Conservation (phyloP, 2,113 vertebrate species). For the Engystomops pustulosus region DNA sequence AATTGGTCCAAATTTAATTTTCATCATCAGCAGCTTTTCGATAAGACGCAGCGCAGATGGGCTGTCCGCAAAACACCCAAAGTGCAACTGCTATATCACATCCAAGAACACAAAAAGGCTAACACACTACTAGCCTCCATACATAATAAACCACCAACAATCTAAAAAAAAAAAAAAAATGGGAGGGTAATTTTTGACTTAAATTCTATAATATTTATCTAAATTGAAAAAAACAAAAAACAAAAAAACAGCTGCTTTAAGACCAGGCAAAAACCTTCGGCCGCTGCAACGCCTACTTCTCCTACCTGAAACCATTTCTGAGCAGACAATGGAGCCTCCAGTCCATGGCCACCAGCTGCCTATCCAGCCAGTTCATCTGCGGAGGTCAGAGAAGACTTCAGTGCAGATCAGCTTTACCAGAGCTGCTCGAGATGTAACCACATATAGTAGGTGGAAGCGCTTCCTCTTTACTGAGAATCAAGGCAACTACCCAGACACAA, state of each 20-base stretch:
- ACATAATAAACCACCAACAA: too few relatives aligned
- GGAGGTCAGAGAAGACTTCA: conserved; percentile 39
- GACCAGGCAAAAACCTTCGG: too few relatives aligned
- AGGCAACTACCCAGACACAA: conserved; percentile 31
- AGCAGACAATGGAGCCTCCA: conserved; percentile 50
- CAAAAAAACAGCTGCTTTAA: too few relatives aligned
- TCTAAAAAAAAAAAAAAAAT: too few relatives aligned
- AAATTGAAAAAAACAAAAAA: too few relatives aligned
- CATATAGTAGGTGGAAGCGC: conserved; percentile 38
- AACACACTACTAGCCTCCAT: background rate
- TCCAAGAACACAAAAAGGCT: background rate
- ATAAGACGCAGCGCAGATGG: too few relatives aligned
- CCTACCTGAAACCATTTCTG: conserved; percentile 49
- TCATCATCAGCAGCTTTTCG: too few relatives aligned
- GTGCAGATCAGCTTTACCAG: conserved; percentile 46
- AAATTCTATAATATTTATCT: too few relatives aligned
- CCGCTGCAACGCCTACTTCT: background rate
- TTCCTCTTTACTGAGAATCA: conserved; percentile 54
- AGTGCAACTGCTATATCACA: background rate
- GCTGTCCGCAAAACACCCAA: too few relatives aligned
- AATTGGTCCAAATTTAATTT: too few relatives aligned
- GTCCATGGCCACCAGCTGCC: background rate
- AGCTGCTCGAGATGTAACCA: conserved; percentile 40
- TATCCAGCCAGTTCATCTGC: conserved; percentile 1
- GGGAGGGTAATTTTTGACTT: too few relatives aligned